Conservation (phyloP, 1,140 invertebrate species). For the Planococcus citri region DNA sequence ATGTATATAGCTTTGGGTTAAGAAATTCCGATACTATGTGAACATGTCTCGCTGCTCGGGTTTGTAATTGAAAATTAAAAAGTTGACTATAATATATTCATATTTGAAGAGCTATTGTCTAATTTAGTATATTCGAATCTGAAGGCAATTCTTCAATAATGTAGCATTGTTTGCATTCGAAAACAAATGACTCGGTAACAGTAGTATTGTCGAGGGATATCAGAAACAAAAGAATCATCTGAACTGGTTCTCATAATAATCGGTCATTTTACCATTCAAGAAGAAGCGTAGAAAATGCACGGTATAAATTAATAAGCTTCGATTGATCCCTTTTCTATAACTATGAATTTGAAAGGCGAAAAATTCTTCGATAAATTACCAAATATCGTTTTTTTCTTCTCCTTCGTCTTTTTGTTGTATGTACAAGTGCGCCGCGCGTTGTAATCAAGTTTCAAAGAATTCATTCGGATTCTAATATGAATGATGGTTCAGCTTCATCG, state of each 20-base stretch:
- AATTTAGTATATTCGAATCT: background rate
- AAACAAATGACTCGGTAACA: background rate
- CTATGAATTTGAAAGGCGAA: background rate
- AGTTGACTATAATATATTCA: constrained; percentile 4
- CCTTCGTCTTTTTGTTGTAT: too few relatives aligned
- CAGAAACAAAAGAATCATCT: constrained; percentile 3
- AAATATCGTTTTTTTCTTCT: background rate
- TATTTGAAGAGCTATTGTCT: background rate
- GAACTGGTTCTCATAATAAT: constrained; percentile 7
- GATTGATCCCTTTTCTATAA: background rate
- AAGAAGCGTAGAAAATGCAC: constrained; percentile 2
- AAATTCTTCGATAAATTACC: background rate
- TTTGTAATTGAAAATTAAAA: constrained; percentile 1
- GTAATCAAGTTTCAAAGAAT: background rate
- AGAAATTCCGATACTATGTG: constrained; percentile 3
- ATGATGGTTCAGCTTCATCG: background rate
- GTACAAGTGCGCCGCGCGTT: background rate
- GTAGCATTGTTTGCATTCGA: background rate
- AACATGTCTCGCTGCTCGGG: constrained; percentile 3
- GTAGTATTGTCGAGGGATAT: background rate
- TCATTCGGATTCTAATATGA: background rate
- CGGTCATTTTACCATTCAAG: background rate
- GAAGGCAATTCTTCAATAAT: constrained; percentile 7
- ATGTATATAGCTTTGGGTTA: constrained; percentile 7
- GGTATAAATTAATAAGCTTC: constrained; percentile 4